Evolutionary conservation across 2,113 vertebrate species (phyloP), one percentile per base, ranked within the genome.

Genomic region (Saccopteryx leptura): DNA sequence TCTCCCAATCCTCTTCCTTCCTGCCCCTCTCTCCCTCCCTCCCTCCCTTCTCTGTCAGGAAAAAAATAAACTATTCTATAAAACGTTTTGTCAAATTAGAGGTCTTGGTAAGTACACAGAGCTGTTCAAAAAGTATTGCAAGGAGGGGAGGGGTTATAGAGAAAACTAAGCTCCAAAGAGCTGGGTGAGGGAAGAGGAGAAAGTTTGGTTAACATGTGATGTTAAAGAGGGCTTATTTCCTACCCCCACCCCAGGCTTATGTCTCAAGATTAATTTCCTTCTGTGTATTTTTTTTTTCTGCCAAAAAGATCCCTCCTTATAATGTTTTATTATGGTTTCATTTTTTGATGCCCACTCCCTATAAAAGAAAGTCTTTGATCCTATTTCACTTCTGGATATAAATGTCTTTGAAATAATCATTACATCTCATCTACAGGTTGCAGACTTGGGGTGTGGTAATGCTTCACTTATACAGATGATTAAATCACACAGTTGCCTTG

Each of bases 401-500:
- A 88, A 87, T 75, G 2, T n/a, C 50, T 96, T 75, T 82, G 69
- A 95, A 92, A 90, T 92, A 72, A 75, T 33, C 46, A 46, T 33
- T 86, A 91, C 95, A 18, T 96, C 31, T 97, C 63, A 65, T 93
- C 74, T 97, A 46, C 97, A 99, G 99, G 99, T 99, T 96, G 98
- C 99, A 81, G 99, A 99, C 96, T 96, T 99, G 95, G 99, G 99
- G 21, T 99, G 99, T 97, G 97, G 98, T 15, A 98, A 99, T 14
- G 99, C 99, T 91, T 96, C 65, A 0, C 99, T 99, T n/a, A 98
- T 99, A 5, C 97, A 98, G 96, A 99, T 98, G 95, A 98, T 99
- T 19, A 99, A 98, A 98, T 99, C 99, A 97, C 99, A 98, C 91
- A 98, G 97, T 48, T 98, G 98, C 80, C 96, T 99, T 82, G 98